These are phyloP conservation scores for Chaitophorus viminalis DNA, from an alignment of 2,888 invertebrate genomes.

Conservation along the genomic window DNA sequence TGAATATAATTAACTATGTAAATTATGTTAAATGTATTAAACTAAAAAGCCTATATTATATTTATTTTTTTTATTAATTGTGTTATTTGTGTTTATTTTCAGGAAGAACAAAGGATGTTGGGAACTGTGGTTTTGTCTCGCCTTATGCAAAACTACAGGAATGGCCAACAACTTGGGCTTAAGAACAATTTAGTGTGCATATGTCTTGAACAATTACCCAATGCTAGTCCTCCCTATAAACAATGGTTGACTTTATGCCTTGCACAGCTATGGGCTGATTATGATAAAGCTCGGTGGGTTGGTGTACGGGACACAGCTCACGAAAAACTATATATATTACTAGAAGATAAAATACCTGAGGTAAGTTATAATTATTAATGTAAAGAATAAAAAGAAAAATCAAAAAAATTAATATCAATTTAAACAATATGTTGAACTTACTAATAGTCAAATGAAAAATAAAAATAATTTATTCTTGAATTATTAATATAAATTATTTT, in stretches of 20 bases:
- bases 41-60: too few relatives aligned
- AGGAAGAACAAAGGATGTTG: constrained; percentile 87
- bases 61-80: background rate
- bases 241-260: constrained; percentile 94
- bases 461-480: too few relatives aligned
- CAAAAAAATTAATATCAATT: too few relatives aligned
- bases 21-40: too few relatives aligned
- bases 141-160: constrained; percentile 88
- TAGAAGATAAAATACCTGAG: constrained; percentile 87
- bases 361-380: constrained; percentile 68
- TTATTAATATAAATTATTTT: constrained; percentile 16
- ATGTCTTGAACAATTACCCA: constrained; percentile 88
- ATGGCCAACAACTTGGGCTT: constrained; percentile 90
- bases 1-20: too few relatives aligned
- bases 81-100: constrained; percentile 64
- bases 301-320: constrained; percentile 96
- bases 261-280: constrained; percentile 89
- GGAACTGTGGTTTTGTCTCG: constrained; percentile 95
- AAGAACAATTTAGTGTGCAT: constrained; percentile 90
- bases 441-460: too few relatives aligned
- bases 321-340: constrained; percentile 86
- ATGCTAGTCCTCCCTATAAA: constrained; percentile 75
- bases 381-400: background rate
- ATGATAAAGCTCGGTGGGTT: constrained; percentile 90
- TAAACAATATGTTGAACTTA: too few relatives aligned